These are phyloP conservation scores for Drosophila rufa DNA, from an alignment of 1,140 invertebrate species.

Conservation along the genomic window DNA sequence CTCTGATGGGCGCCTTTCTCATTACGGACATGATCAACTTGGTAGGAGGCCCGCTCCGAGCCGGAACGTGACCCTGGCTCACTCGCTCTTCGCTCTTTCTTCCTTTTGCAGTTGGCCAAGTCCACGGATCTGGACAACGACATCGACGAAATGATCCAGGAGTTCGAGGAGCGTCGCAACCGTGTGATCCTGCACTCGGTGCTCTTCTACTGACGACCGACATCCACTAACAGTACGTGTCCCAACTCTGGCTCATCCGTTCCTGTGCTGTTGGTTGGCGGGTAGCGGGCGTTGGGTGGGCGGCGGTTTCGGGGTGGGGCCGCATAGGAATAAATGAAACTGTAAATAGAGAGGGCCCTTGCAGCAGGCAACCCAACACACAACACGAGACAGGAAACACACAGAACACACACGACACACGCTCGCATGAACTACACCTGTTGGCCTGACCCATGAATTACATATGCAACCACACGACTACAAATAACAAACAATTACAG, in stretches of 20 bases:
- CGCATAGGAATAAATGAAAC: constrained; percentile 3
- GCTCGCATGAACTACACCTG: constrained; percentile 10
- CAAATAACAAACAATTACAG: constrained; percentile 6
- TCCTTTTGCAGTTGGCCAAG: constrained; percentile 91
- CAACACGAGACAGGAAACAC: not conserved
- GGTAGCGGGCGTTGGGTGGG: constrained; percentile 2
- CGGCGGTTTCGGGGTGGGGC: not conserved
- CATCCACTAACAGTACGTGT: constrained; percentile 25
- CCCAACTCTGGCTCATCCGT: constrained; percentile 35
- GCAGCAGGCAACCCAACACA: constrained; percentile 4
- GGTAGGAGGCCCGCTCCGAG: constrained; percentile 86
- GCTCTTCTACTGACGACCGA: constrained; percentile 93
- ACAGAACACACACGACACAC: constrained; percentile 17
- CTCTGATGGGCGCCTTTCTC: constrained; percentile 99
- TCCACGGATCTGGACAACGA: constrained; percentile 99
- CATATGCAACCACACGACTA: constrained; percentile 3
- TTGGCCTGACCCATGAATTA: constrained; percentile 14
- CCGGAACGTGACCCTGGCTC: not conserved
- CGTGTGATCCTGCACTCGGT: constrained; percentile 96
- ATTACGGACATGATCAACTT: constrained; percentile 97
- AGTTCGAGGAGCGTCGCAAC: constrained; percentile 96
- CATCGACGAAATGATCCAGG: constrained; percentile 98
- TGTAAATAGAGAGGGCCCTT: constrained; percentile 10
- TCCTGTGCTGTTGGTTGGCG: constrained; percentile 1
- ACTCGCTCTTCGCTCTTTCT: not conserved